Evolutionary conservation across 2,888 invertebrate genomes (phyloP).

Genomic region (Drosophila vallismaia): DNA sequence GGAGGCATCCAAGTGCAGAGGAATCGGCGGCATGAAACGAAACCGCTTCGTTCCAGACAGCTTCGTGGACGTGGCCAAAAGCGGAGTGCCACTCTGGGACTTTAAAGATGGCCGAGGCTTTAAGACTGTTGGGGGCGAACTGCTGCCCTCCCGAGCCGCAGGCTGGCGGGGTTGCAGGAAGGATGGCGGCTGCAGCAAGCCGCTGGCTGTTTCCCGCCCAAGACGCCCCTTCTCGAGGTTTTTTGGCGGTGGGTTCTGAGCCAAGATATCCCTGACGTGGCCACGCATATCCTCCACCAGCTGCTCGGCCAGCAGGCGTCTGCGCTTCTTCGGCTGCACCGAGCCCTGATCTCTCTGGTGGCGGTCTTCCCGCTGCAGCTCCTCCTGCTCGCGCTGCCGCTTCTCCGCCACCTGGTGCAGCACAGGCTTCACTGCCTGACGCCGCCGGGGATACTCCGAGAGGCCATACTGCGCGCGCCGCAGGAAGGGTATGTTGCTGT

Average conservation of each 20-base stretch:
- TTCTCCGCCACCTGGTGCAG: slow-evolving; percentile 67
- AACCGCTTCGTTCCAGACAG: slow-evolving; percentile 14
- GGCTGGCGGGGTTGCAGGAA: slow-evolving; percentile 23
- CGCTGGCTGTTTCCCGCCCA: not conserved
- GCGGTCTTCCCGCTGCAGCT: not conserved
- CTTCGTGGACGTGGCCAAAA: slow-evolving; percentile 5
- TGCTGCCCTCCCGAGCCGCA: not conserved
- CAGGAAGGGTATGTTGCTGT: slow-evolving; percentile 79
- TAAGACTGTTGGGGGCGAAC: not conserved
- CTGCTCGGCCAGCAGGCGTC: slow-evolving; percentile 37
- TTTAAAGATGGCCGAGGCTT: not conserved
- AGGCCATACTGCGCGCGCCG: slow-evolving; percentile 65
- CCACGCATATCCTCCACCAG: slow-evolving; percentile 7
- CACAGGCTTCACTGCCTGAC: slow-evolving; percentile 71
- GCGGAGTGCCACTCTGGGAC: not conserved
- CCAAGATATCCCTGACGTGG: not conserved
- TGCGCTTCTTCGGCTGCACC: slow-evolving; percentile 42
- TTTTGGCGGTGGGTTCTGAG: not conserved
- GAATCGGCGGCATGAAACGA: slow-evolving; percentile 44
- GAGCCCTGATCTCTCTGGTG: too few relatives aligned
- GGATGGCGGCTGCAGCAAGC: slow-evolving; percentile 39
- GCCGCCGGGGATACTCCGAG: slow-evolving; percentile 17
- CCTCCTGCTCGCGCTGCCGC: slow-evolving; percentile 45
- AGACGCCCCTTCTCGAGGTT: not conserved
- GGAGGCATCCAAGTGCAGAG: slow-evolving; percentile 15